These are phyloP conservation scores for Platygyra sinensis DNA, from an alignment of 64 coral and sea anemone genomes.

Conservation along the genomic window DNA sequence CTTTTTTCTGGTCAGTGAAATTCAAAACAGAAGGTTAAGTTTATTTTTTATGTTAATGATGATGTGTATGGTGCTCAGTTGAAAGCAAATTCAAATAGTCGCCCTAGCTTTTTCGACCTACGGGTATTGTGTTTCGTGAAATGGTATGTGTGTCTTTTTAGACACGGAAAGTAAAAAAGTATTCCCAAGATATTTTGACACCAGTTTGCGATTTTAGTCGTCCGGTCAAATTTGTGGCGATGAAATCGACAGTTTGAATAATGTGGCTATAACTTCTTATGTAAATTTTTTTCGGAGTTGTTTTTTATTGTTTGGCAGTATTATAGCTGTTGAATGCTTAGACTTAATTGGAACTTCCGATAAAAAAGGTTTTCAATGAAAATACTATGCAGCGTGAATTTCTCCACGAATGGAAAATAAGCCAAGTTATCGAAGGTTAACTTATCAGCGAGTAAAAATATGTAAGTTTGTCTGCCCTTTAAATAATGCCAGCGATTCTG, in stretches of 20 bases:
- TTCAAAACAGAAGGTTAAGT: slow-evolving; percentile 7
- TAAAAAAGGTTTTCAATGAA: background rate
- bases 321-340: slow-evolving; percentile 18
- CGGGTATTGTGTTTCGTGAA: background rate
- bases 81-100: background rate
- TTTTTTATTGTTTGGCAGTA: slow-evolving; percentile 32
- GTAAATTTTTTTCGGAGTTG: slow-evolving; percentile 35
- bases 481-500: background rate
- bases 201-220: background rate
- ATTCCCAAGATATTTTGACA: background rate
- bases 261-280: slow-evolving; percentile 24
- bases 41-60: slow-evolving; percentile 35
- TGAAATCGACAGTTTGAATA: background rate
- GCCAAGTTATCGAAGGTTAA: background rate
- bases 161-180: background rate
- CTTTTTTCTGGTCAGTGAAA: background rate
- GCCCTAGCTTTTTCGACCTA: background rate
- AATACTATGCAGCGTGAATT: background rate
- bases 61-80: background rate
- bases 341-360: slow-evolving; percentile 35
- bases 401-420: background rate
- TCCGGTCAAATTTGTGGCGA: background rate
- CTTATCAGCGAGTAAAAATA: background rate
- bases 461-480: background rate
- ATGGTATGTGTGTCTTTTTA: background rate